Evolutionary conservation across 64 coral and sea anemone species (phyloP).

Genomic region (Porites australiensis): DNA sequence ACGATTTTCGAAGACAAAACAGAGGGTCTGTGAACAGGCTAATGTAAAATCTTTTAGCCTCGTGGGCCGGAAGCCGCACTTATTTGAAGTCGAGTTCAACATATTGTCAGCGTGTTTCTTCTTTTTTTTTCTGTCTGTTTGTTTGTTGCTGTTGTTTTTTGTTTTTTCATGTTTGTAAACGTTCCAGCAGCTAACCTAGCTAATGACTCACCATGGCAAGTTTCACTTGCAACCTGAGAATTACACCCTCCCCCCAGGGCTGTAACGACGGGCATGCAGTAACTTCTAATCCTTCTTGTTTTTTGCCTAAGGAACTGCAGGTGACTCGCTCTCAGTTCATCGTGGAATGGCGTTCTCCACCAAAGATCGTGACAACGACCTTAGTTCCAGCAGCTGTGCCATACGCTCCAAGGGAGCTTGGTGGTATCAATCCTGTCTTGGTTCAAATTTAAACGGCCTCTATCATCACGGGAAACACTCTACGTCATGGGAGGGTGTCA

Average conservation of each 20-base stretch:
- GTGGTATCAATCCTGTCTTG: not conserved
- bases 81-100: too few relatives aligned
- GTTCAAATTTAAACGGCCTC: not conserved
- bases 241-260: too few relatives aligned
- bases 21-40: too few relatives aligned
- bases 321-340: not conserved
- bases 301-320: not conserved
- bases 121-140: too few relatives aligned
- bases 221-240: not conserved
- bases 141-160: too few relatives aligned
- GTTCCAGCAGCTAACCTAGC: too few relatives aligned
- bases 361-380: conserved; percentile 13
- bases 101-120: too few relatives aligned
- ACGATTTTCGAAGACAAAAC: too few relatives aligned
- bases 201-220: not conserved
- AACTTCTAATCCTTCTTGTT: not conserved
- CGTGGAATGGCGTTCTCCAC: not conserved
- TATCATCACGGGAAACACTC: conserved; percentile 26
- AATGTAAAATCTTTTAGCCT: too few relatives aligned
- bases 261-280: not conserved
- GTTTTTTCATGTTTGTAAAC: too few relatives aligned
- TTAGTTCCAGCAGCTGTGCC: not conserved
- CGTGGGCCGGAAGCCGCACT: too few relatives aligned
- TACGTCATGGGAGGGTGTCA: not conserved
- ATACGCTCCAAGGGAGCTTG: not conserved